These are phyloP conservation scores for Tenthredo amoena DNA, from an alignment of 2,888 invertebrate species.

Conservation along the genomic window DNA sequence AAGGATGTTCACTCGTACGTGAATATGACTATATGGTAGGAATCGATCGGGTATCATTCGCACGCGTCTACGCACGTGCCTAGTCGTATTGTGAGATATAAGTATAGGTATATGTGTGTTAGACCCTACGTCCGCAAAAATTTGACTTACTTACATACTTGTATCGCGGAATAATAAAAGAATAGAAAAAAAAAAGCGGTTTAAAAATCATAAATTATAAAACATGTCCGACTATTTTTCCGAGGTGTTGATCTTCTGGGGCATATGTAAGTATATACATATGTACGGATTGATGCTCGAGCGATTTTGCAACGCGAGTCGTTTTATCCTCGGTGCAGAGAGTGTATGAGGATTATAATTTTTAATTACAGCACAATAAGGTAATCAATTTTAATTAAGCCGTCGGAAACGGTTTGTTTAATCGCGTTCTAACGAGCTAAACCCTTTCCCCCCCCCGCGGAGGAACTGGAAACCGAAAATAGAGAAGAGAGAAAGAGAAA, in stretches of 20 bases:
- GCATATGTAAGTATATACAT: not conserved
- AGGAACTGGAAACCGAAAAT: not conserved
- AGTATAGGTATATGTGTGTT: not conserved
- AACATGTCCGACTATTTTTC: conserved; percentile 51
- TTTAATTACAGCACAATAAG: conserved; percentile 59
- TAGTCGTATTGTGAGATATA: not conserved
- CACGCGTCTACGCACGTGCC: conserved; percentile 39
- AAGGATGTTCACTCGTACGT: not conserved
- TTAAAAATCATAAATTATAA: not conserved
- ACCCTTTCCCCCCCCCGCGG: not conserved
- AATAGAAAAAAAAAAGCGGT: not conserved
- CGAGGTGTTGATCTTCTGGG: conserved; percentile 58
- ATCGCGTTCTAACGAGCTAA: conserved; percentile 28
- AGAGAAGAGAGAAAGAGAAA: not conserved
- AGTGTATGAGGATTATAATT: not conserved
- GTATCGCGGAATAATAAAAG: not conserved
- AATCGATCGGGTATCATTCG: not conserved
- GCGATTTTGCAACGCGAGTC: conserved; percentile 6
- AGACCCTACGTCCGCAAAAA: not conserved
- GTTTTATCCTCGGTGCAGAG: not conserved
- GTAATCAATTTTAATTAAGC: conserved; percentile 59
- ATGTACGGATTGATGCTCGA: conserved; percentile 45
- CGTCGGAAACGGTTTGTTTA: conserved; percentile 39
- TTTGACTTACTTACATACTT: not conserved
- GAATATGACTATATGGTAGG: not conserved